Percentiles rank a stretch among this genome's conserved stretches.
Conservation (phyloP, 2,888 invertebrate genomes). For the Lasioglossum lativentre region DNA sequence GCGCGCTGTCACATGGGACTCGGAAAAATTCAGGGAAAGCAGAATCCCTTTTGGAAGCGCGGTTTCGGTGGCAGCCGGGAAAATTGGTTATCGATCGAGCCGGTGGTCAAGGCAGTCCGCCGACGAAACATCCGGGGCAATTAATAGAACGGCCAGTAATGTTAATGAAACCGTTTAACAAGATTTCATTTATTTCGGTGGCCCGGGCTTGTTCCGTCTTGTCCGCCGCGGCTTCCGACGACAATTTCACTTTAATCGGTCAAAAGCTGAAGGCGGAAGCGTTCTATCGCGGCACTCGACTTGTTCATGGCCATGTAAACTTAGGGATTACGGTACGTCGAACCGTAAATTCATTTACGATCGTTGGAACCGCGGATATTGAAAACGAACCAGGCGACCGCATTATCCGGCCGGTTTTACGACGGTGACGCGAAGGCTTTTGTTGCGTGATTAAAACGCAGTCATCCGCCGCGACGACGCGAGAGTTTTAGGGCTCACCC, state of each 20-base stretch:
- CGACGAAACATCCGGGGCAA: background rate
- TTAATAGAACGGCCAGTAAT: conserved; percentile 39
- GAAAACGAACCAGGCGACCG: conserved; percentile 60
- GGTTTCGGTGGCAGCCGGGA: conserved; percentile 23
- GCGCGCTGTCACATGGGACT: conserved; percentile 3
- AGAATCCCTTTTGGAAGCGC: conserved; percentile 2
- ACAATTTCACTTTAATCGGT: conserved; percentile 34
- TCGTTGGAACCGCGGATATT: conserved; percentile 69
- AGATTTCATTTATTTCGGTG: conserved; percentile 42
- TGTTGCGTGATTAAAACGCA: conserved; percentile 59
- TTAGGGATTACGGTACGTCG: conserved; percentile 54
- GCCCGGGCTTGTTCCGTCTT: background rate
- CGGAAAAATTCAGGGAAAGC: conserved; percentile 23
- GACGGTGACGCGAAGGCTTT: conserved; percentile 19
- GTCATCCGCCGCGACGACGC: conserved; percentile 7
- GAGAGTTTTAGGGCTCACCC: background rate
- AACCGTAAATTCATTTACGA: conserved; percentile 68
- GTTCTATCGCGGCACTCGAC: conserved; percentile 36
- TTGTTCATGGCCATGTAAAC: conserved; percentile 60
- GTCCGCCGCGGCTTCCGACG: too few relatives aligned
- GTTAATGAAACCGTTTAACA: conserved; percentile 45
- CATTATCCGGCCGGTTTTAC: conserved; percentile 57
- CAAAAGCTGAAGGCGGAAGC: conserved; percentile 22
- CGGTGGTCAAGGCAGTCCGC: conserved; percentile 5
- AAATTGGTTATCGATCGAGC: conserved; percentile 49